A percentile compares a stretch with the other conserved stretches of the same genome.
Conservation (phyloP, 2,797 vertebrate species). For the Amniataba percoides region DNA sequence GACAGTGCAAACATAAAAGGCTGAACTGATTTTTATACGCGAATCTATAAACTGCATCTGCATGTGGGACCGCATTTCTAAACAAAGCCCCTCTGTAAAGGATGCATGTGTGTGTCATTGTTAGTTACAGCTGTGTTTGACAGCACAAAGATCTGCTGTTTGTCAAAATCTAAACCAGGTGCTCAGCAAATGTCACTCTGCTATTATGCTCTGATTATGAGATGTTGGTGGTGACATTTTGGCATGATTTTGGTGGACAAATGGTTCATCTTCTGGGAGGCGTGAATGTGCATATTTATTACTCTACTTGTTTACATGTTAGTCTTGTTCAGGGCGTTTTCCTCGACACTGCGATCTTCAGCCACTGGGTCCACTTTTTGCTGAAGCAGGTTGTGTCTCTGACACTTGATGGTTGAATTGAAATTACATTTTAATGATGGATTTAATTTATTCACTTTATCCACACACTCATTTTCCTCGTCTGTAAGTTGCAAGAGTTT, state of each 20-base stretch:
- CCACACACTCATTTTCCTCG: no score
- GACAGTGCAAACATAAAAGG: not conserved
- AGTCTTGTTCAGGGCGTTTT: no score
- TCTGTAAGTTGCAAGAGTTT: no score
- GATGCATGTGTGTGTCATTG: not conserved
- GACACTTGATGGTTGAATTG: no score
- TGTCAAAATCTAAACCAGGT: not conserved
- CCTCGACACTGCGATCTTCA: no score
- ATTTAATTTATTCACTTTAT: no score
- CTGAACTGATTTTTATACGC: not conserved
- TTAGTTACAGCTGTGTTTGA: not conserved
- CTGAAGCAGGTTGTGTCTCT: no score
- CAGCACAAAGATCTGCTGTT: not conserved
- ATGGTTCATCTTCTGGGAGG: not conserved
- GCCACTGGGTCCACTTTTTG: no score
- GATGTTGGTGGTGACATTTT: not conserved
- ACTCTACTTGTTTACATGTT: no score
- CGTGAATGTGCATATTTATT: not conserved
- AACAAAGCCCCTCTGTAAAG: not conserved
- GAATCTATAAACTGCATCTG: conserved; percentile 3
- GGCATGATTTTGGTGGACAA: rapidly evolving
- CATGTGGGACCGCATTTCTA: not conserved
- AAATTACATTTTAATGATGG: no score
- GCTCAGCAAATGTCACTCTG: not conserved
- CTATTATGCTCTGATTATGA: not conserved